Evolutionary conservation across 2,797 vertebrate genomes (phyloP), one percentile per base, ranked within the genome.

Genomic region (Sphaeramia orbicularis): DNA sequence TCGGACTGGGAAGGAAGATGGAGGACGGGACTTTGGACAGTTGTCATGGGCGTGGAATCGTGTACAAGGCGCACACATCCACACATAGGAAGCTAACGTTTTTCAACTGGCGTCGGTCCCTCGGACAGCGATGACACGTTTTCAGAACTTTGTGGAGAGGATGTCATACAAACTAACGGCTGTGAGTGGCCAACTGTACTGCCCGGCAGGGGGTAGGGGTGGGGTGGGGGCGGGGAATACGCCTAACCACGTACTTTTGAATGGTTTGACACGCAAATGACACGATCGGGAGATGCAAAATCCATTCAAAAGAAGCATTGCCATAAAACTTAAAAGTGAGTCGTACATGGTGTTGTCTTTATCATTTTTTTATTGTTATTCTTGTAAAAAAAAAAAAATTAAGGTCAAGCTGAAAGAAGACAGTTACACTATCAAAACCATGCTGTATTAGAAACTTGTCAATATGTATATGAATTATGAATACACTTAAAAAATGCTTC

Each of bases 381-480:
- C 91, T 93, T 93, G 88, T 92, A 93, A 91, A 93, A 93, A 89
- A 88, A 70, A 83, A 75, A 76, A 72, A 76, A 75, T 89, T 87
- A 84, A 83, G 69, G 58, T 71, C 67, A 52, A 84, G 54, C 81
- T 88, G 72, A 87, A 88, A 91, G 79, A 88, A 83, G 76, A 89
- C 88, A 76, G 89, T 90, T 81, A 92, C 89, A 90, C 86, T 93
- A 93, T 94, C 84, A 88, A 83, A 92, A 91, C 87, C 92, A 92
- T 92, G 90, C 93, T 93, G 93, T 94, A 93, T 91, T 92, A 93
- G 90, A 93, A 90, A 91, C 81, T 81, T 94, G 94, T 94, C 92
- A 81, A 93, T 94, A 94, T 95, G 93, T 94, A 93, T 94, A 94
- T 94, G 94, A 94, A 93, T 91, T 92, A 94, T 93, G 90, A 94